Percentiles rank a stretch among this genome's conserved stretches.
phyloP scores from a whole-genome alignment of 37 sponge, comb jelly and placozoan genomes.

The Diacarnus erythraeanus region DNA sequence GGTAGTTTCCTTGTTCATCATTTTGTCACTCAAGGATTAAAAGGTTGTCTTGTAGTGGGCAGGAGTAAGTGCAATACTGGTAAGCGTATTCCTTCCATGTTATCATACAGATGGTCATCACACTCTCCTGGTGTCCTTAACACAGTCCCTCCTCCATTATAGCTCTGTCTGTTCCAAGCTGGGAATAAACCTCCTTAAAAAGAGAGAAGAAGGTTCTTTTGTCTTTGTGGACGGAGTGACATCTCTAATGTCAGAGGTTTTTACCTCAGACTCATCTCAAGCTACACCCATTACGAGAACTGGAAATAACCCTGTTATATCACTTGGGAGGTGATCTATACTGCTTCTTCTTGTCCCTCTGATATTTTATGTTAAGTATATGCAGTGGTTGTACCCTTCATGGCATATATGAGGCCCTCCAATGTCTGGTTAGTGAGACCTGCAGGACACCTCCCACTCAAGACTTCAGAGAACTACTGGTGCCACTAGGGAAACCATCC shows the following conservation, averaged over 20 bases:
- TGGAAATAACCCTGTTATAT: too few species aligned
- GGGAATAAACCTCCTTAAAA: conserved; percentile 50
- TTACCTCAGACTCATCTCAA: not conserved
- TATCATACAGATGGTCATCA: conserved; percentile 52
- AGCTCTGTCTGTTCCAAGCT: conserved; percentile 49
- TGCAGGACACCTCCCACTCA: too few species aligned
- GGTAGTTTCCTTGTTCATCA: conserved; percentile 68
- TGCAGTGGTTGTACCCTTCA: too few species aligned
- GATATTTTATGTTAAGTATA: too few species aligned
- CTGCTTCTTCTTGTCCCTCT: too few species aligned
- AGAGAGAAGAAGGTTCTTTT: conserved; percentile 27
- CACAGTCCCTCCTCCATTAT: conserved; percentile 68
- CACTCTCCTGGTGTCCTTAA: conserved; percentile 48
- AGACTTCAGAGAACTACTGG: too few species aligned
- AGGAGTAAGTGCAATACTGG: not conserved
- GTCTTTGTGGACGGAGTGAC: conserved; percentile 68
- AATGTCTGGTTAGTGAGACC: too few species aligned
- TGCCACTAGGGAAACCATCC: too few species aligned
- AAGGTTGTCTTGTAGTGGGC: conserved; percentile 31
- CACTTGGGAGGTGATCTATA: too few species aligned
- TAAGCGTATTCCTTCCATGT: not conserved
- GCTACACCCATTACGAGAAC: too few species aligned
- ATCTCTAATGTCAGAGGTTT: conserved; percentile 12
- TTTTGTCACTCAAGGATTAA: conserved; percentile 66
- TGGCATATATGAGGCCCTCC: too few species aligned